phyloP scores from a whole-genome alignment of 2,113 vertebrate genomes.

The Lophotis ruficrista region DNA sequence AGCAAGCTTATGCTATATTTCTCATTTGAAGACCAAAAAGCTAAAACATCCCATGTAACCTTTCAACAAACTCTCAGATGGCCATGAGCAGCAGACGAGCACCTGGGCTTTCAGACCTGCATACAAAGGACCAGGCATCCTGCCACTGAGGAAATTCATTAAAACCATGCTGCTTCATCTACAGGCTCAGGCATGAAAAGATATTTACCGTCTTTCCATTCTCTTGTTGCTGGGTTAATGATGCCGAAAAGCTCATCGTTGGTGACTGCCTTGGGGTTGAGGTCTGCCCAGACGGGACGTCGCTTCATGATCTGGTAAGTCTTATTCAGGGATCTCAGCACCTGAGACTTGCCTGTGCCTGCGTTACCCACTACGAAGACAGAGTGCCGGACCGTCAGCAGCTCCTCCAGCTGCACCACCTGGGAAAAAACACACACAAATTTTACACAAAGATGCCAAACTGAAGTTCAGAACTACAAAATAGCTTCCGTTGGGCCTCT shows the following conservation, averaged over 20 bases:
- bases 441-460: neutral
- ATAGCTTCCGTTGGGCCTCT: accelerated
- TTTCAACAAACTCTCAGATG: neutral
- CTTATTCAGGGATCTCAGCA: conserved; percentile 87
- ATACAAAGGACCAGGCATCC: neutral
- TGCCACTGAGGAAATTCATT: neutral
- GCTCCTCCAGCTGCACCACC: conserved; percentile 95
- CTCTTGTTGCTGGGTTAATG: conserved; percentile 89
- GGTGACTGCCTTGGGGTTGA: conserved; percentile 91
- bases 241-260: conserved; percentile 88
- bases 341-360: conserved; percentile 93
- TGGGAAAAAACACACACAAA: conserved; percentile 21
- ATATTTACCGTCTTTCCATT: conserved; percentile 93
- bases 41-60: neutral
- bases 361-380: conserved; percentile 94
- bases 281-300: conserved; percentile 89
- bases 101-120: neutral
- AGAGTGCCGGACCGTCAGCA: conserved; percentile 90
- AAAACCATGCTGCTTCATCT: neutral
- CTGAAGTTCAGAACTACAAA: neutral
- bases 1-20: neutral
- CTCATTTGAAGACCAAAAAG: neutral
- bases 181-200: neutral
- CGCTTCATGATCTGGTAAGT: conserved; percentile 91
- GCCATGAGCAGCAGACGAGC: neutral